Evolutionary conservation across 2,113 vertebrate species (phyloP).

Genomic region (Notarius quadriscutis): DNA sequence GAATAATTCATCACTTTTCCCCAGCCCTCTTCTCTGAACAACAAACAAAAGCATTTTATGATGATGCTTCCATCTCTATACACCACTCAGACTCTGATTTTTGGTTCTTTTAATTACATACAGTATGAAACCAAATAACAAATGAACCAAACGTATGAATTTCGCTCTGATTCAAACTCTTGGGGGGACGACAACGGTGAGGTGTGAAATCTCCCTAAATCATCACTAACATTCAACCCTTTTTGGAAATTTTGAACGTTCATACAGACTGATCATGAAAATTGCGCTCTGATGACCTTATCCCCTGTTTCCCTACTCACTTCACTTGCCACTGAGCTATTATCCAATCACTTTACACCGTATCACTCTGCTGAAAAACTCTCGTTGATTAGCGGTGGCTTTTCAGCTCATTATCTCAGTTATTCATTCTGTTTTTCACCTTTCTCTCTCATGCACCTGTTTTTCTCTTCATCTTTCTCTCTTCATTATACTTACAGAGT

Average conservation of each 20-base stretch:
- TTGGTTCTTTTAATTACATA: background rate
- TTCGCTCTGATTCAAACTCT: background rate
- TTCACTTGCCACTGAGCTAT: background rate
- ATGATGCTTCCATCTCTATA: background rate
- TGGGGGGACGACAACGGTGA: background rate
- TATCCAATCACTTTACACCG: background rate
- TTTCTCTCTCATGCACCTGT: background rate
- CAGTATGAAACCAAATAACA: background rate
- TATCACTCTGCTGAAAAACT: background rate
- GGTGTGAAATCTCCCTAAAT: background rate
- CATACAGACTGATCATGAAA: no score
- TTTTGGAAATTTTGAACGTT: background rate
- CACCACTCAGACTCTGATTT: background rate
- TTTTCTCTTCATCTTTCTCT: background rate
- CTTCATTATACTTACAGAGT: background rate
- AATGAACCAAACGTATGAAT: background rate
- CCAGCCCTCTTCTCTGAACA: background rate
- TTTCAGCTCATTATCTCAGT: conserved; percentile 11
- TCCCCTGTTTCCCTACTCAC: background rate
- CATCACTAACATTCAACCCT: background rate
- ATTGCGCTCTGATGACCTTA: background rate
- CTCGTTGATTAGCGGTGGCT: background rate
- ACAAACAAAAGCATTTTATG: background rate
- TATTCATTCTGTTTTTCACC: background rate
- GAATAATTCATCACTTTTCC: no score